phyloP scores from a whole-genome alignment of 2,888 invertebrate species.

The Lithosia quadra region DNA sequence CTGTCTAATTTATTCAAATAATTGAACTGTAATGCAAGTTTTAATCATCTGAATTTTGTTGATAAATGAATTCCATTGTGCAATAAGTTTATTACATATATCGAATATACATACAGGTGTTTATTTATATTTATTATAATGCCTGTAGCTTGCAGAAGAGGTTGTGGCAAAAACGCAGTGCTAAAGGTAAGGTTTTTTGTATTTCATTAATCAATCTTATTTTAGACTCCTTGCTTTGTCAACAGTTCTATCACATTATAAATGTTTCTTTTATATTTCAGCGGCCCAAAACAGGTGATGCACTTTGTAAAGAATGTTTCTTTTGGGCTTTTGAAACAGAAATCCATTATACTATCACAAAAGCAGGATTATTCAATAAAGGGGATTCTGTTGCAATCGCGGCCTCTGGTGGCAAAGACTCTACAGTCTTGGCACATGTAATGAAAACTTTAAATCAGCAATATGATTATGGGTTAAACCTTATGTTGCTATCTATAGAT shows the following conservation, averaged over 20 bases:
- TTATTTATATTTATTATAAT: conserved; percentile 73
- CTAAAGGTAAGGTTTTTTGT: conserved; percentile 88
- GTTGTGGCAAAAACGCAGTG: conserved; percentile 92
- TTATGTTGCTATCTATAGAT: conserved; percentile 97
- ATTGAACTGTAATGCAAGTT: background rate
- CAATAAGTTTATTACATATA: background rate
- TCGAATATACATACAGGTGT: background rate
- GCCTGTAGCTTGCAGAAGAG: conserved; percentile 90
- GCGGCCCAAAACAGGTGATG: conserved; percentile 96
- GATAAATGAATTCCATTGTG: conserved; percentile 1
- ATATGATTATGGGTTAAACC: conserved; percentile 95
- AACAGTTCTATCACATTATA: too few species aligned
- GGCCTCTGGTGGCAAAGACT: conserved; percentile 98
- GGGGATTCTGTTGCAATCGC: conserved; percentile 97
- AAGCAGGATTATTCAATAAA: conserved; percentile 92
- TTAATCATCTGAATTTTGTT: background rate
- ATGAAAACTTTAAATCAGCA: conserved; percentile 96
- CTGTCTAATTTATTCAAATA: background rate
- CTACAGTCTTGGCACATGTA: conserved; percentile 98
- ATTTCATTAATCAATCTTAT: background rate
- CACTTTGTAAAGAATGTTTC: conserved; percentile 97
- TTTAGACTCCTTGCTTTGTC: background rate
- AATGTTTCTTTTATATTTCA: conserved; percentile 68
- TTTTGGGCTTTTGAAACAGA: conserved; percentile 97
- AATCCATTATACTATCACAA: conserved; percentile 95